These are phyloP conservation scores for Bos indicus DNA, from an alignment of 2,113 vertebrate genomes.

Conservation along the genomic window DNA sequence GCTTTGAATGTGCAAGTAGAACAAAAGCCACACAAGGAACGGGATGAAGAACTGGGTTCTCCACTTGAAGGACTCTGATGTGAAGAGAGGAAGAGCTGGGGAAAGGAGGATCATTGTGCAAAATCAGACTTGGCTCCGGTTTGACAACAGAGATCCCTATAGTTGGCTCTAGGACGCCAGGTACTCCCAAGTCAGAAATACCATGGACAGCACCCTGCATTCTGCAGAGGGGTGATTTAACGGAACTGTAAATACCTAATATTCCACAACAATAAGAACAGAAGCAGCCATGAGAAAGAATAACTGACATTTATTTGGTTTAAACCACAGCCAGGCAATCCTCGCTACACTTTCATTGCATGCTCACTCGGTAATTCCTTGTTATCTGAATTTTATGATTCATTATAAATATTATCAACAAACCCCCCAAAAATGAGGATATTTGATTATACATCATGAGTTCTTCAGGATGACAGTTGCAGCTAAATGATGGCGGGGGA, in stretches of 20 bases:
- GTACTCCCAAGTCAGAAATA: background rate
- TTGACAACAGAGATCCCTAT: background rate
- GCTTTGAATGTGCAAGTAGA: background rate
- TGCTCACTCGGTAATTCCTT: background rate
- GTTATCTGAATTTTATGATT: background rate
- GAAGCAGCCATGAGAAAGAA: background rate
- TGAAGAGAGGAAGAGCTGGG: background rate
- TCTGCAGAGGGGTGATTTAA: background rate
- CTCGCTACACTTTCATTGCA: background rate
- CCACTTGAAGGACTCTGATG: background rate
- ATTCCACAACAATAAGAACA: background rate
- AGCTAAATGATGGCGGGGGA: background rate
- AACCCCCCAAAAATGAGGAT: background rate
- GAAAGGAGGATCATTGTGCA: background rate
- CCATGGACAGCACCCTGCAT: background rate
- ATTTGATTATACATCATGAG: background rate
- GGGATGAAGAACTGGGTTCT: rapidly evolving
- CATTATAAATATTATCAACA: background rate
- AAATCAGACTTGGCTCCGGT: background rate
- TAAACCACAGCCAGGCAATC: no score
- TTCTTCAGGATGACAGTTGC: background rate
- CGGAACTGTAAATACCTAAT: background rate
- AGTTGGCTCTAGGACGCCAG: background rate
- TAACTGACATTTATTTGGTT: background rate
- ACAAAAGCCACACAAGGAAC: background rate